These are phyloP conservation scores for Caerostris darwini DNA, from an alignment of 1,140 invertebrate species.

Conservation along the genomic window DNA sequence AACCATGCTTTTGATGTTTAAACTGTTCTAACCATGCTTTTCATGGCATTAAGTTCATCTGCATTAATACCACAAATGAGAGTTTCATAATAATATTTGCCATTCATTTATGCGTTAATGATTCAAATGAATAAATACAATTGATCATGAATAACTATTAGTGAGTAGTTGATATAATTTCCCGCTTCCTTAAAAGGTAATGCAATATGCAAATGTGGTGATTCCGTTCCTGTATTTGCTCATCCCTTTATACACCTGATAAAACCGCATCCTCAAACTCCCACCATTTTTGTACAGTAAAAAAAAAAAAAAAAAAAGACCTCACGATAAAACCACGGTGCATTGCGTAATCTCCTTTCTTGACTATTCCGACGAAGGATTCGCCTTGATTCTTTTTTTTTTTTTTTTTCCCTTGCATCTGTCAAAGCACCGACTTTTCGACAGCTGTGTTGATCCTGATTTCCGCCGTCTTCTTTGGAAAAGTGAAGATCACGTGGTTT, in stretches of 20 bases:
- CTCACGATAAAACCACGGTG: background rate
- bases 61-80: no score
- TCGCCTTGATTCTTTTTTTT: background rate
- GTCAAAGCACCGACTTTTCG: conserved; percentile 10
- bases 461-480: conserved; percentile 40
- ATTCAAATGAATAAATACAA: no score
- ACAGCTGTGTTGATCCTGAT: conserved; percentile 52
- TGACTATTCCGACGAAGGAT: conserved; percentile 10
- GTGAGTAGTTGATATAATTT: no score
- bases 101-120: no score
- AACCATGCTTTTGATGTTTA: no score
- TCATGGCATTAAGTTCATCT: no score
- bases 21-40: no score
- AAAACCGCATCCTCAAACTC: background rate
- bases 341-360: background rate
- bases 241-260: background rate
- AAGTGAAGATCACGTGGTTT: background rate
- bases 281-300: background rate
- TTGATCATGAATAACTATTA: no score
- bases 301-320: no score
- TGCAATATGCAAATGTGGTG: background rate
- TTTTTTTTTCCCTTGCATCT: background rate
- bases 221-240: background rate
- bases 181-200: background rate
- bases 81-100: no score